These are phyloP conservation scores for Hydrotaea diabolus DNA, from an alignment of 2,888 invertebrate species.

Conservation along the genomic window DNA sequence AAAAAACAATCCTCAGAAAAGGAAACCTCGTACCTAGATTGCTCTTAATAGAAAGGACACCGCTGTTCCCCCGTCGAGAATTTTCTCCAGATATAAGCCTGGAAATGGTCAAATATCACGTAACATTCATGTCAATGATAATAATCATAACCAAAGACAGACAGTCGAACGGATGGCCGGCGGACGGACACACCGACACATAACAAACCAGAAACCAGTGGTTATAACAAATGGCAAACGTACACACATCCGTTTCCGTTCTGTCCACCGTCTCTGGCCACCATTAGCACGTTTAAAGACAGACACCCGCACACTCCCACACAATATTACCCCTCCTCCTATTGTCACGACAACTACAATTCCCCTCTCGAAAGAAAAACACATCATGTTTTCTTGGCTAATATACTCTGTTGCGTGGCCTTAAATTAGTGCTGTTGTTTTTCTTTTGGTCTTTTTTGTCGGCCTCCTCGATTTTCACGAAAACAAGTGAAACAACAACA, in stretches of 20 bases:
- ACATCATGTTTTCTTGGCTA: not conserved
- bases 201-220: not conserved
- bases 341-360: not conserved
- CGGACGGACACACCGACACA: not conserved
- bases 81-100: not conserved
- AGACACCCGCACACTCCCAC: not conserved
- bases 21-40: not conserved
- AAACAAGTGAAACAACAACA: not conserved
- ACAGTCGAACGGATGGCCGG: not conserved
- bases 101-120: slow-evolving; percentile 25
- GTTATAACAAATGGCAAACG: not conserved
- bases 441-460: not conserved
- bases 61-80: not conserved
- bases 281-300: slow-evolving; percentile 1
- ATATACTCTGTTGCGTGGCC: slow-evolving; percentile 3
- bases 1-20: not conserved
- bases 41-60: not conserved
- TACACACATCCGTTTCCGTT: not conserved
- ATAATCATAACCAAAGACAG: slow-evolving; percentile 13
- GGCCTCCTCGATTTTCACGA: not conserved
- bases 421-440: not conserved
- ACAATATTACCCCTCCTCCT: not conserved
- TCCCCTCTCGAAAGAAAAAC: not conserved
- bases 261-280: not conserved
- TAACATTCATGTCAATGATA: slow-evolving; percentile 19